Conservation (phyloP, 1,140 invertebrate genomes). For the Drosophila willistoni region DNA sequence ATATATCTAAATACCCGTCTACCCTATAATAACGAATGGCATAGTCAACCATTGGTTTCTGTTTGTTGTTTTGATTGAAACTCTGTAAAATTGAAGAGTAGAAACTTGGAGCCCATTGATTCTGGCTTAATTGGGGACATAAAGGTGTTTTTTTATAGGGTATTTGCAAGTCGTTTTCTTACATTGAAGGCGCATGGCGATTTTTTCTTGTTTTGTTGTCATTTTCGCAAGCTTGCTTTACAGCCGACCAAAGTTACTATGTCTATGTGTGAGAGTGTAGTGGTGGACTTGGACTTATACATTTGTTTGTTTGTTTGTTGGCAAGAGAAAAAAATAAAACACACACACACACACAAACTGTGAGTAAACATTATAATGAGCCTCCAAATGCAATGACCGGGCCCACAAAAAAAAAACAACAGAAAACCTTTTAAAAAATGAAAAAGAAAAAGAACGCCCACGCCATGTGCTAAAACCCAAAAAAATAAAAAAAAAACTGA, state of each 20-base stretch:
- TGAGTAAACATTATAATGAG: conserved; percentile 63
- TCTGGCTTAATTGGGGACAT: too few relatives aligned
- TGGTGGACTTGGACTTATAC: conserved; percentile 10
- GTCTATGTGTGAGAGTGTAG: background rate
- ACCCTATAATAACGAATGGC: background rate
- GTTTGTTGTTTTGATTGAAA: background rate
- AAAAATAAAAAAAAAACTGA: background rate
- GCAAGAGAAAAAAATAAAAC: conserved; percentile 6
- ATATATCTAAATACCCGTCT: background rate
- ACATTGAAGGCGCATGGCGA: background rate
- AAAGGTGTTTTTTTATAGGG: background rate
- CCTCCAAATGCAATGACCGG: conserved; percentile 51
- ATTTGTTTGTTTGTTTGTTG: conserved; percentile 18
- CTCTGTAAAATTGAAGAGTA: too few relatives aligned
- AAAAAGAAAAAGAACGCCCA: conserved; percentile 56
- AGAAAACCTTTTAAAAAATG: conserved; percentile 11
- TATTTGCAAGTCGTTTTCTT: background rate
- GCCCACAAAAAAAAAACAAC: conserved; percentile 44
- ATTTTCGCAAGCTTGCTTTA: conserved; percentile 64
- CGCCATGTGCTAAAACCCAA: conserved; percentile 48
- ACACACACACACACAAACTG: conserved; percentile 5
- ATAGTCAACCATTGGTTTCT: background rate
- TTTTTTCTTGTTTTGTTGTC: conserved; percentile 49
- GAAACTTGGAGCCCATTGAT: too few relatives aligned
- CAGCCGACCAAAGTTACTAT: conserved; percentile 25